phyloP scores from a whole-genome alignment of 2,113 vertebrate genomes.

The Capricornis sumatraensis region DNA sequence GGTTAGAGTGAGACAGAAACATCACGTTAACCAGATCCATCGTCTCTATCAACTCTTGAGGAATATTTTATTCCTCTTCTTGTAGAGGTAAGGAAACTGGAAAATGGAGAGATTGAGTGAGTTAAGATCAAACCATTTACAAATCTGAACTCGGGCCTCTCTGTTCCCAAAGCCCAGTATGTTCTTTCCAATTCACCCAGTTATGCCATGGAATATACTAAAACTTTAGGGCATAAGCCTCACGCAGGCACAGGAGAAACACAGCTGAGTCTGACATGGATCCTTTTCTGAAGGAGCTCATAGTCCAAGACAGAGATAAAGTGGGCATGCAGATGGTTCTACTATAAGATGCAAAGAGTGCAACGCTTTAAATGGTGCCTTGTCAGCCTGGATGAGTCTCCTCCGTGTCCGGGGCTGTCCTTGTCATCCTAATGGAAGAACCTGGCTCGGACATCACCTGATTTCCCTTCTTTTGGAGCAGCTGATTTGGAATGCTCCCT shows the following conservation, averaged over 20 bases:
- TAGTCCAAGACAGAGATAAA: not conserved
- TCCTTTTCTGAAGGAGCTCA: not conserved
- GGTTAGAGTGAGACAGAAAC: not conserved
- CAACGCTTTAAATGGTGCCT: fast-evolving
- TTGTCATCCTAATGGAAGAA: not conserved
- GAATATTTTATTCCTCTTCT: not conserved
- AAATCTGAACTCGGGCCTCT: not conserved
- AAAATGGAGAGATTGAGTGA: not conserved
- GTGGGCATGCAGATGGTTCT: not conserved
- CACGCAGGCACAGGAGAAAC: not conserved
- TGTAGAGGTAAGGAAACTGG: not conserved
- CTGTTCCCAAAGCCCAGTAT: not conserved
- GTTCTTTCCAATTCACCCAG: not conserved
- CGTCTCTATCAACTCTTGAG: not conserved
- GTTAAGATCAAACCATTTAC: not conserved
- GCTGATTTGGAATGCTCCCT: not conserved
- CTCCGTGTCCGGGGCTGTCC: fast-evolving
- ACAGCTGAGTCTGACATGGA: not conserved
- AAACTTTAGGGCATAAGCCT: not conserved
- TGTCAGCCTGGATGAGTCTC: not conserved
- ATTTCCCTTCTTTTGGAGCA: not conserved
- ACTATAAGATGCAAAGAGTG: not conserved
- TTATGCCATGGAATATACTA: fast-evolving
- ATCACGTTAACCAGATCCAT: not conserved
- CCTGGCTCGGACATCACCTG: not conserved